Base-by-base conservation (phyloP, 2,113 vertebrate species). In the Aphelocoma coerulescens region DNA sequence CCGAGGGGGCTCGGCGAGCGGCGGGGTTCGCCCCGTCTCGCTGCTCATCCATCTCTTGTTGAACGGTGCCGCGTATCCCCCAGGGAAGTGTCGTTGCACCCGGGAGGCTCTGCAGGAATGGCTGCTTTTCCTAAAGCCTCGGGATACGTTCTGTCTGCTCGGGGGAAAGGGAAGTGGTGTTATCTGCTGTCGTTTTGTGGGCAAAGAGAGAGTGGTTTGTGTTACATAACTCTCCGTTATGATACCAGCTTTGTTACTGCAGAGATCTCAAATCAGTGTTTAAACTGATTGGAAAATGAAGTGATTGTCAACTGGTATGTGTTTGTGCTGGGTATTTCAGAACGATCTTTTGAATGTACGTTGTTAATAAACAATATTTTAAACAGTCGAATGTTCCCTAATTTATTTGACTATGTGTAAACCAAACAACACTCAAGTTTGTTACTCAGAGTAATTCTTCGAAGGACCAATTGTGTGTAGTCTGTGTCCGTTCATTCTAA, bases 311-410 rank as follows among this genome's bases (percentile, higher is more conserved):
- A 2, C 12, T 80, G 52, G 12, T 88, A 1, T 41, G 32, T 46
- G 71, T 54, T 61, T 65, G 30, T 51, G 37, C 54, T 73, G 54
- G 10, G 8, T 55, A 7, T 85, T 88, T 82, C 72, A 51, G 78
- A 52, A 33, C 1, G 28, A 30, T 72, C n/a, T 43, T 72, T 83
- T 82, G 59, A 73, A 63, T 69, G 35, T 81, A 58, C 54, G 11
- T 35, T 88, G 66, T 59, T 85, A 92, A 96, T 97, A 97, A 97
- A 91, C n/a, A 83, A 3, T 85, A 51, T 86, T 94, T 92, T 75
- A 77, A 96, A 88, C 65, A 48, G 72, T 48, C 51, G 12, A 30
- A 63, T 55, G 76, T 83, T 41, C 74, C 20, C 61, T 58, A 68
- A 61, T 94, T 91, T 86, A 46, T 88, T 68, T 93, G 76, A 28